Evolutionary conservation across 2,888 invertebrate genomes (phyloP), one percentile per base, ranked within the genome.

Genomic region (Laothoe populi): DNA sequence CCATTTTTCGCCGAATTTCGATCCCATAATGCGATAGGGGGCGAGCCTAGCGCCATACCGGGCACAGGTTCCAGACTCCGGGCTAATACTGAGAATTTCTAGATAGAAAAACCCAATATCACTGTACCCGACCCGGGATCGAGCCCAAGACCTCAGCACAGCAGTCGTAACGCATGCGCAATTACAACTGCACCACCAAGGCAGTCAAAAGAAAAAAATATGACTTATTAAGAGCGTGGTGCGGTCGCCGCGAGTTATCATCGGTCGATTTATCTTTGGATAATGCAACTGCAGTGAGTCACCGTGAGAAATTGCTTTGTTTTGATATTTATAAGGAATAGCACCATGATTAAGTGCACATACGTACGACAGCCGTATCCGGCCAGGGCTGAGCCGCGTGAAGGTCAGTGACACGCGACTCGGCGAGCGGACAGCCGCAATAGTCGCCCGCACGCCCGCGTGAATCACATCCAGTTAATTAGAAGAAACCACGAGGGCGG

Each of bases 351-450:
- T 75, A 77, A 79, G 79, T 80, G 75, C 77, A 74, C 74, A 79
- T 78, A 73, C 74, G 74, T 77, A 73, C 70, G 74, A 71, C 75
- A 71, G 71, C 65, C 74, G 78, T 79, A 84, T 86, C 85, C 87
- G 86, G 79, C 76, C 77, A 10, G 53, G 16, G 35, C 73, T 70
- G 73, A 78, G 81, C 79, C 80, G 79, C 76, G 75, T 78, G 86
- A 88, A 89, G 88, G 88, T 89, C 88, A 87, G 73, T 88, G 87
- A 90, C 87, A 86, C 82, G 79, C 72, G 69, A 66, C 67, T 67
- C 57, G 53, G 31, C 4, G 31, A 44, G 59, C 59, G 59, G 38
- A 16, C 19, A 19, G 11, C 24, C 21, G 19, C 21, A 5, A 44
- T 26, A 13, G 21, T 4, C 48, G 4, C 64, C 21, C 66, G 68